Percentiles rank a stretch among this genome's conserved stretches.
phyloP scores from a whole-genome alignment of 2,113 vertebrate genomes.

The Heteronetta atricapilla region DNA sequence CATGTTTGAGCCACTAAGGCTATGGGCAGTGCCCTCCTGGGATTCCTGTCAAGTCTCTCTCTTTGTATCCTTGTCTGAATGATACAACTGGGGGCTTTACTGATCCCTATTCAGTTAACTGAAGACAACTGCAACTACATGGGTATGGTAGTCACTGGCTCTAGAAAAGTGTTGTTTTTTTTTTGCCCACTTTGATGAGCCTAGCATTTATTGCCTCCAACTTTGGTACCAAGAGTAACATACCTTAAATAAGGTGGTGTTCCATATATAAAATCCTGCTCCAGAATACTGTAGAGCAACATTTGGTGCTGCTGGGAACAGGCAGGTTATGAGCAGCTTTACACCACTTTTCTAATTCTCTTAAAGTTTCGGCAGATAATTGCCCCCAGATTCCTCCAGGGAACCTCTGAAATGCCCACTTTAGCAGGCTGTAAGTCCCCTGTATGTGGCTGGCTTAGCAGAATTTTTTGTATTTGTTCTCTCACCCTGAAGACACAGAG shows the following conservation, averaged over 20 bases:
- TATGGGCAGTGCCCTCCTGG: not conserved
- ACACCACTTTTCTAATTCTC: not conserved
- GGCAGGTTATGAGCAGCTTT: not conserved
- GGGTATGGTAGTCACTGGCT: not conserved
- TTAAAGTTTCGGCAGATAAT: not conserved
- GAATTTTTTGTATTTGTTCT: not conserved
- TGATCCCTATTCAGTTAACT: not conserved
- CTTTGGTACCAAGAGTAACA: not conserved
- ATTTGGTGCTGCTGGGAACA: not conserved
- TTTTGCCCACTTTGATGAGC: not conserved
- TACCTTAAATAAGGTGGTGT: not conserved
- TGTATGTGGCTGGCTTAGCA: not conserved
- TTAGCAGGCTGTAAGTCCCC: not conserved
- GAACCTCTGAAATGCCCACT: not conserved
- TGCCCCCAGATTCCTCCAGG: not conserved
- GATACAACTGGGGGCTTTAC: not conserved
- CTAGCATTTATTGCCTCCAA: not conserved
- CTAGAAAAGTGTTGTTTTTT: not conserved
- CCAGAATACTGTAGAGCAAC: not conserved
- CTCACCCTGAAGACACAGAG: not conserved
- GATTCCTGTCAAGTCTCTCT: not conserved
- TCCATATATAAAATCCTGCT: not conserved
- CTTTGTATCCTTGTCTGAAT: not conserved
- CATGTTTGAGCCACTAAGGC: not conserved
- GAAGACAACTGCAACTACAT: not conserved